Evolutionary conservation across 2,888 invertebrate species (phyloP), one percentile per base, ranked within the genome.

Genomic region (Portevinia maculata): DNA sequence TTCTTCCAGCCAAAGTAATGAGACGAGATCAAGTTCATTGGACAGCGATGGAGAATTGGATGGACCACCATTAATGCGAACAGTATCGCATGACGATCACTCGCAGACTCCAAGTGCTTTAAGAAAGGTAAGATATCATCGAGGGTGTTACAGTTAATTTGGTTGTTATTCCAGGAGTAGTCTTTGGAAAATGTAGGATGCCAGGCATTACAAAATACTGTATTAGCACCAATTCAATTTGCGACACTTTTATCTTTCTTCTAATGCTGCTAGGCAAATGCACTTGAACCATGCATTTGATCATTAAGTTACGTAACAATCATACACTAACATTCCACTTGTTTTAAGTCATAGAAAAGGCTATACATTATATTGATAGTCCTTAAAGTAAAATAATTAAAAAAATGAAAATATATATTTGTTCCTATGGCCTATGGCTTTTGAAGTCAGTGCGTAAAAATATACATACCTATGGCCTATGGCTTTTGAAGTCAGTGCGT

Each of bases 61-160:
- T 62, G 89, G 90, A 39, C 91, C 91, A 83, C 89, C 91, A 59
- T 93, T 94, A 48, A 91, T 93, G 73, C 90, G 94, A 55, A 92
- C 93, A 9, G 93, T 94, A 87, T 94, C 94, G 7, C 93, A 93
- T 9, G 94, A 94, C 87, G 93, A 93, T 65, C 92, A 92, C 19
- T 87, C 88, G 67, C 90, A 88, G 85, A 92, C 92, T 28, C 92
- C 93, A 44, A 89, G 90, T 83, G 88, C 88, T 64, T 85, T 90
- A 70, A 87, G 91, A 85, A 91, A 91, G 88, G 91, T 90, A 84
- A 78, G 85, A 67, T 44, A 34, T 39, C 17, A 6, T 3, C 3
- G 24, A 24, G 24, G 24, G 24, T 24, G 24, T 24, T 3, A 24
- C 2, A 24, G 2, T 24, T 24, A 3, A 24, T 24, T 24, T 24